Conservation (phyloP, 2,113 vertebrate species). For the Sinocyclocheilus maitianheensis region DNA sequence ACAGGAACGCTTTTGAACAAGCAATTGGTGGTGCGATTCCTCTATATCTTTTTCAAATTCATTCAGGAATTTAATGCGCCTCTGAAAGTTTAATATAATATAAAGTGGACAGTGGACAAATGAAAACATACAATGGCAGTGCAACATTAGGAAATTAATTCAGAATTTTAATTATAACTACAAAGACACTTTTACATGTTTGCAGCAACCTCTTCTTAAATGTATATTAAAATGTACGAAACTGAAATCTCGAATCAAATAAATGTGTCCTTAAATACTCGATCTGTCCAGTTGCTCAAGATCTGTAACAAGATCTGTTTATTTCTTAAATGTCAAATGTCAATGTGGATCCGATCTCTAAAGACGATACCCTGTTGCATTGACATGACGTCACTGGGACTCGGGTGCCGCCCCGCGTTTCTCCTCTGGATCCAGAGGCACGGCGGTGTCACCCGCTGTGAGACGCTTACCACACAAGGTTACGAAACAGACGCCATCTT, state of each 20-base stretch:
- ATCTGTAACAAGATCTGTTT: neutral
- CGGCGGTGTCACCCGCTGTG: constrained; percentile 32
- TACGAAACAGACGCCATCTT: constrained; percentile 67
- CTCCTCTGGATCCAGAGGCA: neutral
- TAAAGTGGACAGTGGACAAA: neutral
- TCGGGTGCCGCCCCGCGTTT: constrained; percentile 25
- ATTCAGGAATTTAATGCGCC: neutral
- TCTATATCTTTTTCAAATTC: neutral
- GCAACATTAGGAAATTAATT: neutral
- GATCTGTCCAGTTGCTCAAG: too few relatives aligned
- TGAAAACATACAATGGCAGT: neutral
- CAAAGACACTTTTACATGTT: neutral
- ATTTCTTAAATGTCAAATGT: neutral
- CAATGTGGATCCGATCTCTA: neutral
- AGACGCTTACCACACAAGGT: constrained; percentile 55
- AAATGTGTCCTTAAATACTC: neutral
- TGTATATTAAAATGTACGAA: neutral
- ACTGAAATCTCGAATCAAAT: neutral
- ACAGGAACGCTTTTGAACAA: neutral
- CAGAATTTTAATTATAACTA: neutral
- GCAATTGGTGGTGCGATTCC: neutral
- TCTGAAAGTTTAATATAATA: neutral
- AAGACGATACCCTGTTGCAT: neutral
- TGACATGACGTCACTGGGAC: neutral
- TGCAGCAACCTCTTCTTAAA: neutral